Evolutionary conservation across 2,888 invertebrate genomes (phyloP).

Genomic region (Stenoptilia bipunctidactyla): DNA sequence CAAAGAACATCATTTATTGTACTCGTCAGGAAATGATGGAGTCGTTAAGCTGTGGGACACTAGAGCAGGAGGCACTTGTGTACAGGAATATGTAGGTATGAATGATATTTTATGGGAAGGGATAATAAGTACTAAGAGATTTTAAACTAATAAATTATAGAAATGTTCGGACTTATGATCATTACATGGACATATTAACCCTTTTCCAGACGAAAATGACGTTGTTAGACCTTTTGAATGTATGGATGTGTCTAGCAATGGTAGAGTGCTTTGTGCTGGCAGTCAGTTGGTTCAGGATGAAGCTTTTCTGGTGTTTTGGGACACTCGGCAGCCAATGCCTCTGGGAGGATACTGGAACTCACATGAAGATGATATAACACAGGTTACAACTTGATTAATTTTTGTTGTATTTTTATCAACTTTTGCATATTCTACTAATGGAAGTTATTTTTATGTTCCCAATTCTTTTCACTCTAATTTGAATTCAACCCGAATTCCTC

Average conservation of each 20-base stretch:
- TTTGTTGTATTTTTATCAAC: no score
- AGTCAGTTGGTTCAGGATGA: slow-evolving; percentile 78
- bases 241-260: slow-evolving; percentile 81
- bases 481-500: no score
- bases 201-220: slow-evolving; percentile 37
- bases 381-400: no score
- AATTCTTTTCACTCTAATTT: no score
- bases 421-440: no score
- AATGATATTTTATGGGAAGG: background rate
- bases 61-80: slow-evolving; percentile 54
- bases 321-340: slow-evolving; percentile 73
- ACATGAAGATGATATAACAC: slow-evolving; percentile 85
- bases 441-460: no score
- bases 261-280: slow-evolving; percentile 80
- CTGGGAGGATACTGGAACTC: slow-evolving; percentile 88
- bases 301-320: slow-evolving; percentile 86
- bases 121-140: background rate
- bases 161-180: background rate
- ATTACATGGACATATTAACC: no score
- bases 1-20: slow-evolving; percentile 69
- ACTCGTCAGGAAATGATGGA: slow-evolving; percentile 71
- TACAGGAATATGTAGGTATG: slow-evolving; percentile 44
- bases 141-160: background rate
- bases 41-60: slow-evolving; percentile 74
- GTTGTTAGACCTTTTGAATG: slow-evolving; percentile 73